These are phyloP conservation scores for Stigmatopora nigra DNA, from an alignment of 2,113 vertebrate species.

Conservation along the genomic window DNA sequence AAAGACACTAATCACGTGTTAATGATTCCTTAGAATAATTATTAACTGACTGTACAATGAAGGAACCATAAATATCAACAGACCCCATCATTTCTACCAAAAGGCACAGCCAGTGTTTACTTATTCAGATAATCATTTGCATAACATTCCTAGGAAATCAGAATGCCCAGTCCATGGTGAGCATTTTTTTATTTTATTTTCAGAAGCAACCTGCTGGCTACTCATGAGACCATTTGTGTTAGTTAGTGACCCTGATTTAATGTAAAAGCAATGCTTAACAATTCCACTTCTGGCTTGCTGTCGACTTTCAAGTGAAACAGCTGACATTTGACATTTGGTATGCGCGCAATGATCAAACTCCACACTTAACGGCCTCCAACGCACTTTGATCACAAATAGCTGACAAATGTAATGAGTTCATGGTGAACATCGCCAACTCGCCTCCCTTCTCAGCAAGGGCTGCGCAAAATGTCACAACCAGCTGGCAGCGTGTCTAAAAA, in stretches of 20 bases:
- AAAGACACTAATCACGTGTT: too few species aligned
- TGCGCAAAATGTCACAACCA: constrained; percentile 27
- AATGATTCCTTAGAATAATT: not conserved
- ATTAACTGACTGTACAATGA: not conserved
- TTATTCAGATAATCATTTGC: not conserved
- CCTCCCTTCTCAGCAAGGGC: constrained; percentile 44
- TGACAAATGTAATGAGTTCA: constrained; percentile 55
- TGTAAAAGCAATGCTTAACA: constrained; percentile 14
- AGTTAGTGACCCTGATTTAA: not conserved
- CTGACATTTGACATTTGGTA: constrained; percentile 50
- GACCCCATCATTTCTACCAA: not conserved
- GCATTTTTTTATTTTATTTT: not conserved
- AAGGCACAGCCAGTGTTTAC: too few species aligned
- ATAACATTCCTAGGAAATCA: too few species aligned
- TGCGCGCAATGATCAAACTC: constrained; percentile 49
- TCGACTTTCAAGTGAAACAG: constrained; percentile 24
- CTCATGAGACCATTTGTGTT: not conserved
- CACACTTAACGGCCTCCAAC: constrained; percentile 49
- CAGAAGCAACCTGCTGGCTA: not conserved
- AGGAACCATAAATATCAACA: not conserved
- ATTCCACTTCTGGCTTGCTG: constrained; percentile 18
- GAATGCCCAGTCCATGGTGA: not conserved
- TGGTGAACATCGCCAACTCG: constrained; percentile 54
- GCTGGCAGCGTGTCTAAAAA: constrained; percentile 20
- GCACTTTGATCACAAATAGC: constrained; percentile 59